These are phyloP conservation scores for Diorhabda sublineata DNA, from an alignment of 1,140 invertebrate genomes.

Conservation along the genomic window DNA sequence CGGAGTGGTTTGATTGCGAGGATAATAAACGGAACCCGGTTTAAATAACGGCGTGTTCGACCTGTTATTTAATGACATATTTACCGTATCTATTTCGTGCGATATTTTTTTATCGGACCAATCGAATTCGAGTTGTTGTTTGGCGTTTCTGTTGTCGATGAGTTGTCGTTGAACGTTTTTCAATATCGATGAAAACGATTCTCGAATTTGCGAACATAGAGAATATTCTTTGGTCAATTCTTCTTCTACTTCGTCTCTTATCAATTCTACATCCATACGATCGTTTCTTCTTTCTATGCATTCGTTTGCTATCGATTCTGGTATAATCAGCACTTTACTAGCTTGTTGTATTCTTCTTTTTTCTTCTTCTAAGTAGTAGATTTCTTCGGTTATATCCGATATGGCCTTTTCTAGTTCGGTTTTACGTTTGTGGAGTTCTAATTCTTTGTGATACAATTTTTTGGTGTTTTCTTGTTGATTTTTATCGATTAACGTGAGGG, in stretches of 20 bases:
- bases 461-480: constrained; percentile 62
- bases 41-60: constrained; percentile 63
- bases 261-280: constrained; percentile 72
- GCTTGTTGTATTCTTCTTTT: constrained; percentile 60
- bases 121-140: constrained; percentile 76
- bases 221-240: constrained; percentile 71
- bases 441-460: constrained; percentile 56
- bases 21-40: constrained; percentile 66
- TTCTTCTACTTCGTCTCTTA: constrained; percentile 75
- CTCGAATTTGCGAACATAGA: constrained; percentile 61
- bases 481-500: constrained; percentile 59
- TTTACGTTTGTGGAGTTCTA: constrained; percentile 64
- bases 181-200: constrained; percentile 55
- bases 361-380: constrained; percentile 60
- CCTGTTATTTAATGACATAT: constrained; percentile 58
- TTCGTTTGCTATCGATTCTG: constrained; percentile 62
- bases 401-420: constrained; percentile 62
- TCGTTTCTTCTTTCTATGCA: constrained; percentile 71
- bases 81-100: constrained; percentile 67
- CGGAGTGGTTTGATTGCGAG: constrained; percentile 64
- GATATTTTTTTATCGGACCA: constrained; percentile 86
- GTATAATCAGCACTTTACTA: constrained; percentile 57
- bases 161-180: constrained; percentile 71
- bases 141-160: constrained; percentile 68
- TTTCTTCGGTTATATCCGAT: constrained; percentile 62